Conservation (phyloP, 2,888 invertebrate species). For the Stramonita haemastoma region DNA sequence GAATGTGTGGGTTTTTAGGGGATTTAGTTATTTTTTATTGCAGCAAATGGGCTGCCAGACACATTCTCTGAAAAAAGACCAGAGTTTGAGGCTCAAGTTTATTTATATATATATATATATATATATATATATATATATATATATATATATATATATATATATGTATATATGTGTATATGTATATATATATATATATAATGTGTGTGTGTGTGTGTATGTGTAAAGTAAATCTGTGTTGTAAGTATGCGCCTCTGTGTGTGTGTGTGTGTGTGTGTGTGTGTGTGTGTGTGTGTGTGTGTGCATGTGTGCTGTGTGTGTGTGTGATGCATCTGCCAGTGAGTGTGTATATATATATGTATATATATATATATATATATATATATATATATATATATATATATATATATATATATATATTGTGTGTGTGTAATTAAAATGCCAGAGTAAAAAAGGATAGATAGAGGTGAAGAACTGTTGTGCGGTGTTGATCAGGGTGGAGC, state of each 20-base stretch:
- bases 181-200: neutral
- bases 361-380: neutral
- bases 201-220: no score
- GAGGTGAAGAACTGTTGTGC: no score
- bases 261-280: neutral
- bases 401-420: neutral
- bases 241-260: neutral
- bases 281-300: neutral
- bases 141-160: neutral
- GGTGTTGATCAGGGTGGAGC: slow-evolving; percentile 57
- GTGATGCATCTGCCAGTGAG: no score
- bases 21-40: no score
- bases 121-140: neutral
- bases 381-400: neutral
- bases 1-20: no score
- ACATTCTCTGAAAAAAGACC: no score
- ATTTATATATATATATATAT: neutral
- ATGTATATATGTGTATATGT: neutral
- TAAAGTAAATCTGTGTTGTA: no score
- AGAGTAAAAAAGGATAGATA: no score
- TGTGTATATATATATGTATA: neutral
- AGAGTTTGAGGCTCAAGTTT: neutral
- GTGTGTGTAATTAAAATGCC: no score
- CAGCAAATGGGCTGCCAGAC: no score
- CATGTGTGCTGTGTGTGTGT: no score